Evolutionary conservation across 2,797 vertebrate genomes (phyloP).

Genomic region (Peromyscus nudipes): DNA sequence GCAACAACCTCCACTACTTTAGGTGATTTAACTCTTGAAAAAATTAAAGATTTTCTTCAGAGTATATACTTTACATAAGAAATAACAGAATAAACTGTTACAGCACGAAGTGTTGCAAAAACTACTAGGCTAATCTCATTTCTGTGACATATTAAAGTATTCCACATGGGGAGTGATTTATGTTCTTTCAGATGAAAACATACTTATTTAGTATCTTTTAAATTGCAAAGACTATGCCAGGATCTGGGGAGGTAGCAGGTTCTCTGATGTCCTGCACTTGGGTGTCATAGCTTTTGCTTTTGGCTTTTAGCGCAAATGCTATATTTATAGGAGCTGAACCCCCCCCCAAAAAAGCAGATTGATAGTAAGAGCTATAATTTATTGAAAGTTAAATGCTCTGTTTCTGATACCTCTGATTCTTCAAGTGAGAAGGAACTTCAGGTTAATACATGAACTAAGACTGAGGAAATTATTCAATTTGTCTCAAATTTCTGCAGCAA

Average conservation of each 20-base stretch:
- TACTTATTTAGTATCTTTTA: background rate
- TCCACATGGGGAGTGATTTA: background rate
- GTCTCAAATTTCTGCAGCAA: background rate
- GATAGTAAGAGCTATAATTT: background rate
- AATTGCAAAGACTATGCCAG: background rate
- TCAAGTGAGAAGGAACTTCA: background rate
- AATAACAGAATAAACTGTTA: constrained; percentile 4
- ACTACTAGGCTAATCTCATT: background rate
- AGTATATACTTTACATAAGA: background rate
- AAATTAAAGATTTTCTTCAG: constrained; percentile 35
- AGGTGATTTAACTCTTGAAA: constrained; percentile 1
- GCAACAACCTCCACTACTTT: constrained; percentile 24
- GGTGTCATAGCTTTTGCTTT: background rate
- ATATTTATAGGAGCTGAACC: background rate
- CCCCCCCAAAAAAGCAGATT: background rate
- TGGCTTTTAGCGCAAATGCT: background rate
- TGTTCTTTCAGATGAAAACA: background rate
- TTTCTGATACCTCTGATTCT: background rate
- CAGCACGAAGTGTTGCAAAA: background rate
- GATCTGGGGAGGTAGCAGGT: background rate
- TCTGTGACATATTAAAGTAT: constrained; percentile 5
- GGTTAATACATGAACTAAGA: background rate
- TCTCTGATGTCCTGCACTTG: background rate
- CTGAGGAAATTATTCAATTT: background rate
- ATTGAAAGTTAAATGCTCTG: background rate